Percentiles rank a stretch among this genome's conserved stretches.
Conservation (phyloP, 2,113 vertebrate species). For the Cnemophilus loriae region DNA sequence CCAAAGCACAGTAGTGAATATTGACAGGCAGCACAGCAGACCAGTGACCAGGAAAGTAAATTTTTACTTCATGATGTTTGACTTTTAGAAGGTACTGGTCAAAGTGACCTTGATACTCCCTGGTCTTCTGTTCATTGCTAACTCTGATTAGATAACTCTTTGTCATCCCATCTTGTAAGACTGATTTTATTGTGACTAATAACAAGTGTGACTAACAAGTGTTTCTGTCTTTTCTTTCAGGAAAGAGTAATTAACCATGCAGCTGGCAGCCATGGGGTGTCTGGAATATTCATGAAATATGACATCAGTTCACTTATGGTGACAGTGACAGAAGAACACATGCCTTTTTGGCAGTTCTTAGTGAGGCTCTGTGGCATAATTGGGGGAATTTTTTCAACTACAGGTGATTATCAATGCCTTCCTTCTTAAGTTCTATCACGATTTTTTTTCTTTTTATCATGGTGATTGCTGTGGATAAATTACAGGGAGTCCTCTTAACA, state of each 20-base stretch:
- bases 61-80: neutral
- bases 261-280: constrained; percentile 94
- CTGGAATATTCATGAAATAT: constrained; percentile 98
- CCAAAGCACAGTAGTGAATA: neutral
- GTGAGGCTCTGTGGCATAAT: constrained; percentile 94
- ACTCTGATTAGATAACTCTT: neutral
- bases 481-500: neutral
- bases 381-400: constrained; percentile 97
- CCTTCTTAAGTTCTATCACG: neutral
- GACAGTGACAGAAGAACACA: constrained; percentile 93
- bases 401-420: constrained; percentile 71
- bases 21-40: neutral
- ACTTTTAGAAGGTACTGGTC: neutral
- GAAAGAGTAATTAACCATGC: constrained; percentile 94
- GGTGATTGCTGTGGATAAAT: neutral
- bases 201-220: neutral
- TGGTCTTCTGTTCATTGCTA: neutral
- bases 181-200: neutral
- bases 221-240: constrained; percentile 61
- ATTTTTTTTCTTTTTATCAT: neutral
- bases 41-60: neutral
- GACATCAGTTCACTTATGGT: constrained; percentile 98
- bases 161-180: neutral
- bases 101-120: neutral
- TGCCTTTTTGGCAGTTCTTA: constrained; percentile 97